Evolutionary conservation across 1,140 invertebrate genomes (phyloP), one percentile per base, ranked within the genome.

Genomic region (Orussus abietinus): DNA sequence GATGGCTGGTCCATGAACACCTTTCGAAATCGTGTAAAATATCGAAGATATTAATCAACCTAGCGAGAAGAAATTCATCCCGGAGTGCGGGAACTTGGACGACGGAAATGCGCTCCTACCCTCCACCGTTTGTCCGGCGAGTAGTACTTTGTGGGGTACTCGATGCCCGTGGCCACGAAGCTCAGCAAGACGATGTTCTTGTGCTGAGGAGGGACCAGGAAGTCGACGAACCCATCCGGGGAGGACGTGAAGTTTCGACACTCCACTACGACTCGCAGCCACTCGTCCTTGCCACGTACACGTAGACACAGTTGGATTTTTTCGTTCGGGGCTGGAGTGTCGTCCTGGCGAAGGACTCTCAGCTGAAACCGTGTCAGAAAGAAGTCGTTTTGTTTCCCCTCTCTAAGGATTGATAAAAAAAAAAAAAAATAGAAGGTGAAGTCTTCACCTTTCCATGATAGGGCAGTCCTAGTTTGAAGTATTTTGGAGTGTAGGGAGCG

Each of bases 381-480:
- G 15, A 28, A 12, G 10, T 28, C 10, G 0, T 2, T n/a, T 28
- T 4, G 25, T 28, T 12, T 10, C 12, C n/a, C n/a, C n/a, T n/a
- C n/a, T n/a, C n/a, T n/a, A n/a, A n/a, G n/a, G n/a, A n/a, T n/a
- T n/a, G n/a, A n/a, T n/a, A n/a, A n/a, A n/a, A n/a, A n/a, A n/a
- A n/a, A n/a, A n/a, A n/a, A n/a, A n/a, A n/a, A n/a, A n/a, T n/a
- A n/a, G n/a, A n/a, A n/a, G n/a, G n/a, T 28, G 25, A n/a, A n/a
- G n/a, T n/a, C n/a, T 19, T 51, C 49, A 81, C 78, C 66, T 81
- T 81, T 45, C 81, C 75, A 49, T 79, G 76, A 51, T 82, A 81
- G 1, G 82, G 82, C 25, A 85, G 61, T 18, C 77, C 79, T 1
- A 80, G 76, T 46, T 82, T 83, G 45, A 83, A 80, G 45, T 79